phyloP scores from a whole-genome alignment of 2,113 vertebrate species.

The Sturnira hondurensis region DNA sequence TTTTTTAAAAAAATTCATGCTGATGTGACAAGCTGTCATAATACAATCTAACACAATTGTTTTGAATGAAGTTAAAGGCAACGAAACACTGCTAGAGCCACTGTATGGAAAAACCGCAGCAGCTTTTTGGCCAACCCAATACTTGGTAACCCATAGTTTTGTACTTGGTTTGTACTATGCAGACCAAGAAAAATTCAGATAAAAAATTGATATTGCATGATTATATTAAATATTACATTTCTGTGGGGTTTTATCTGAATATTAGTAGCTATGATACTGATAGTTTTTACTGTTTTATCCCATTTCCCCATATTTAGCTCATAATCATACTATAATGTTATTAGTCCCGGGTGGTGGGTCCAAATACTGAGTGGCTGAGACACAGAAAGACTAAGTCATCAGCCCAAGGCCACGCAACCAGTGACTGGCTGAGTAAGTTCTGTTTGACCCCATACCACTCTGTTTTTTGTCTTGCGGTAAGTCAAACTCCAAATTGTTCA shows the following conservation, averaged over 20 bases:
- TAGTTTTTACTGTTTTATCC: not conserved
- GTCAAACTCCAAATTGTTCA: not conserved
- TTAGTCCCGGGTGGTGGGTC: not conserved
- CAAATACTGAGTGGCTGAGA: not conserved
- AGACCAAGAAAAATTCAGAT: not conserved
- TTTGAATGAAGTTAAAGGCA: too few species aligned
- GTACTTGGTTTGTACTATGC: not conserved
- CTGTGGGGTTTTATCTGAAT: not conserved
- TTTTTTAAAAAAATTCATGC: too few species aligned
- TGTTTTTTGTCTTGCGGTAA: not conserved
- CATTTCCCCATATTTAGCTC: not conserved
- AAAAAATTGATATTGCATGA: not conserved
- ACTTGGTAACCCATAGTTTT: not conserved
- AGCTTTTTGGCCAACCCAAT: not conserved
- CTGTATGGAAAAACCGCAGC: too few species aligned
- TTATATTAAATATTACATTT: not conserved
- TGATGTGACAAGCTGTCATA: too few species aligned
- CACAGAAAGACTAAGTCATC: not conserved
- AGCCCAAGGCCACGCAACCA: not conserved
- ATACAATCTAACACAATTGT: too few species aligned
- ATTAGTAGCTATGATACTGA: not conserved
- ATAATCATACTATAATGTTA: not conserved
- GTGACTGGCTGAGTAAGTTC: not conserved
- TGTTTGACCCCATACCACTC: not conserved
- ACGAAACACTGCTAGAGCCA: too few species aligned